Evolutionary conservation across 1,140 invertebrate species (phyloP), one percentile per base, ranked within the genome.

Genomic region (Pogonus chalceus): DNA sequence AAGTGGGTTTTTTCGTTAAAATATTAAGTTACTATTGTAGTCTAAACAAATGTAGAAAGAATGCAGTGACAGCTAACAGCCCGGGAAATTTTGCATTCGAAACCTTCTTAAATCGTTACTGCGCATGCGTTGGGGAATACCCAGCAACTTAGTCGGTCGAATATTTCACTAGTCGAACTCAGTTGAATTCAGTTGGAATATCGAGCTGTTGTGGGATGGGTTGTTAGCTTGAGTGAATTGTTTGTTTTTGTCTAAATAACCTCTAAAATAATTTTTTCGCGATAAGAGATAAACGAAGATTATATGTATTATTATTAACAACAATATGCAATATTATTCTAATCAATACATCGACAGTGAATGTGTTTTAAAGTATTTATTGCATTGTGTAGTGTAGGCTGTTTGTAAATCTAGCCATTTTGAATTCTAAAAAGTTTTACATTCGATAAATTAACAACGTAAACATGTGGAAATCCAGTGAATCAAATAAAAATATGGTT

Each of bases 401-500:
- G 37, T 43, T 18, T n/a, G n/a, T n/a, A n/a, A 43, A 3, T 43
- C 18, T 7, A 43, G 37, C 37, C 37, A 43, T 43, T 18, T 43
- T 43, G 37, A 43, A 31, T 31, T 31, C 4, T 31, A 31, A 31
- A 31, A 14, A 31, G 26, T 31, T 4, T 31, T 43, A 43, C 18
- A 10, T 43, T 4, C 9, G 37, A 10, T 7, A 43, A 43, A 18
- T 16, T 3, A 10, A 12, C 37, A 12, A 18, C 9, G 18, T 12
- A 12, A 54, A 52, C 51, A 61, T 59, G 57, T 59, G 52, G 24
- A 49, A 48, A 21, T 56, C 56, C 26, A 35, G 26, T 20, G 31
- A 58, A 39, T 53, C 59, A 43, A 46, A 35, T 20, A 31, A 53
- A 20, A 46, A 26, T 55, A 49, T 52, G 51, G 39, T 66, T 65